Evolutionary conservation across 1,140 invertebrate genomes (phyloP).

Genomic region (Drosophila lacteicornis): DNA sequence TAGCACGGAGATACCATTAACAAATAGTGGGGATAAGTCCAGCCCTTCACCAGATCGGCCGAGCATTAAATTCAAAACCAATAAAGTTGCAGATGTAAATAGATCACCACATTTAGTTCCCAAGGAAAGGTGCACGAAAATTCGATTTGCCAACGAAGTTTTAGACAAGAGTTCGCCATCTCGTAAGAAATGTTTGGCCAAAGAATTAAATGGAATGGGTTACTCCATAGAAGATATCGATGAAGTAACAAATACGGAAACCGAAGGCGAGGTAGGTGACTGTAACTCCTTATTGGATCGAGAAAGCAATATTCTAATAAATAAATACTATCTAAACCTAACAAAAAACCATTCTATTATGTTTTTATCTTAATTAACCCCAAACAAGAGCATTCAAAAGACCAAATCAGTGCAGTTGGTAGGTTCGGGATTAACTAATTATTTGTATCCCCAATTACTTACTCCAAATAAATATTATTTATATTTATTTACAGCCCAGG

Average conservation of each 20-base stretch:
- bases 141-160: constrained; percentile 31
- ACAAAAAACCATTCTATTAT: constrained; percentile 7
- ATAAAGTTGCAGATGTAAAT: constrained; percentile 70
- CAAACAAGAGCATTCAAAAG: constrained; percentile 52
- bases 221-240: constrained; percentile 61
- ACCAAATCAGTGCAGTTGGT: constrained; percentile 75
- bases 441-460: neutral
- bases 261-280: constrained; percentile 44
- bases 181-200: constrained; percentile 39
- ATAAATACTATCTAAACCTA: neutral
- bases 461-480: neutral
- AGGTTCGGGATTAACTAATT: constrained; percentile 27
- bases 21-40: constrained; percentile 41
- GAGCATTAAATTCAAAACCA: constrained; percentile 63
- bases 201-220: constrained; percentile 34
- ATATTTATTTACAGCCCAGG: constrained; percentile 88
- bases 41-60: constrained; percentile 32
- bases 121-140: constrained; percentile 42
- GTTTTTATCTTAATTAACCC: constrained; percentile 20
- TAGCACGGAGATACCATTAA: constrained; percentile 28
- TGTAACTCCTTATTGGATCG: no score
- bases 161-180: constrained; percentile 10
- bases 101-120: constrained; percentile 22
- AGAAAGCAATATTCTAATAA: neutral
- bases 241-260: constrained; percentile 24